phyloP scores from a whole-genome alignment of 1,140 invertebrate species.

The Steinernema feltiae region DNA sequence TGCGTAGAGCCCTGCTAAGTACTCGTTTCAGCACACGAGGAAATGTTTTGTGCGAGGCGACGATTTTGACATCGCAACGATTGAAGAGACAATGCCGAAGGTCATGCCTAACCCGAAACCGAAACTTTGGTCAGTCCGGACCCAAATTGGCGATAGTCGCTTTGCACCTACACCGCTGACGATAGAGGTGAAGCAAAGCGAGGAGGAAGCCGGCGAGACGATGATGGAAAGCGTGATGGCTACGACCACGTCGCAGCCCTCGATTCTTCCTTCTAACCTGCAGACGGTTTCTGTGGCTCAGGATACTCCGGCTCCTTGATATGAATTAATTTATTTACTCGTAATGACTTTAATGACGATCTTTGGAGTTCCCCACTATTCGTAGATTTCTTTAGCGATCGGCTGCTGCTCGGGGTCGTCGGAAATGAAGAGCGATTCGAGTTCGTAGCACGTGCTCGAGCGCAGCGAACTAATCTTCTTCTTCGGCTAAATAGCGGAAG shows the following conservation, averaged over 20 bases:
- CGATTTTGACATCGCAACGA: not conserved
- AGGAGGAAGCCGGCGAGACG: too few species aligned
- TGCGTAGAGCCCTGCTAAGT: not conserved
- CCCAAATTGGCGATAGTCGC: too few species aligned
- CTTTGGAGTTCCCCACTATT: not conserved
- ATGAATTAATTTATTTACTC: not conserved
- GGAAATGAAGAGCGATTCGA: constrained; percentile 27
- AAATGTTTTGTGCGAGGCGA: not conserved
- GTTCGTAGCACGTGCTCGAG: constrained; percentile 40
- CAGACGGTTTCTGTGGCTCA: too few species aligned
- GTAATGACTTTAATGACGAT: not conserved
- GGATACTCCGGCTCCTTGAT: too few species aligned
- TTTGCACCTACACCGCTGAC: too few species aligned
- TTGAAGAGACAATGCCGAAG: too few species aligned
- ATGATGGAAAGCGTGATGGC: too few species aligned
- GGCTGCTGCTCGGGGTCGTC: not conserved
- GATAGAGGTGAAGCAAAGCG: too few species aligned
- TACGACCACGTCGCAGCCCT: too few species aligned
- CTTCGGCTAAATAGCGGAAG: constrained; percentile 1
- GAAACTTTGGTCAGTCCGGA: too few species aligned
- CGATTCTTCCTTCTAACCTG: too few species aligned
- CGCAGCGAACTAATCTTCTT: constrained; percentile 28
- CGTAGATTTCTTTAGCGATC: not conserved
- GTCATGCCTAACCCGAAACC: too few species aligned
- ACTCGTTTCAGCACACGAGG: not conserved